Evolutionary conservation across 2,113 vertebrate species (phyloP).

Genomic region (Nyctibius bracteatus): DNA sequence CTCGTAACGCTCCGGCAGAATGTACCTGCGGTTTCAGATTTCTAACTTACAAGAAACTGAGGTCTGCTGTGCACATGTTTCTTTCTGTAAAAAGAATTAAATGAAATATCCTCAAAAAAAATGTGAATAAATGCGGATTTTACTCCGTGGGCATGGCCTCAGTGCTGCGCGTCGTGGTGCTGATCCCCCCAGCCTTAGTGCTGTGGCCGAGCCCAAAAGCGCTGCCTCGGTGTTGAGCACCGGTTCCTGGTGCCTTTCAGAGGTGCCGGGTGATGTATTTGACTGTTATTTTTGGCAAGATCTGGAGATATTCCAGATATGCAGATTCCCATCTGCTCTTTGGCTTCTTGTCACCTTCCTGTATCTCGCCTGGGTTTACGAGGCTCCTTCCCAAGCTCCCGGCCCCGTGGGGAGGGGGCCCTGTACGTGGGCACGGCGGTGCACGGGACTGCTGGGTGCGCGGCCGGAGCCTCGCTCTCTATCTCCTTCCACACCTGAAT

Average conservation of each 20-base stretch:
- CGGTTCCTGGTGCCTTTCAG: neutral
- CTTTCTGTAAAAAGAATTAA: neutral
- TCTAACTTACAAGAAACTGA: neutral
- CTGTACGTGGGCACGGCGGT: neutral
- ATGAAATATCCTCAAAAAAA: neutral
- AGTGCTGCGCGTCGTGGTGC: fast-evolving
- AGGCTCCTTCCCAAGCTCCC: neutral
- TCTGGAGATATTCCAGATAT: neutral
- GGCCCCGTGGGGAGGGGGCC: neutral
- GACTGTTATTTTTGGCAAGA: neutral
- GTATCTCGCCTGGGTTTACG: neutral
- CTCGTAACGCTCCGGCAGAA: neutral
- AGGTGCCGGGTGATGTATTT: neutral
- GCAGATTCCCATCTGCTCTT: neutral
- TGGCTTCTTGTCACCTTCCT: neutral
- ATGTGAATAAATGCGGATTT: neutral
- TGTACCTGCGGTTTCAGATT: neutral
- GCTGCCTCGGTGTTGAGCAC: neutral
- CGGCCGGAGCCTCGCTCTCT: neutral
- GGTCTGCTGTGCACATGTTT: no score
- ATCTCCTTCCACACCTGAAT: neutral
- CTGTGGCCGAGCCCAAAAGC: neutral
- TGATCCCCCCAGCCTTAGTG: neutral
- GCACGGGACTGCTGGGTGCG: neutral
- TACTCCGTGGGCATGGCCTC: neutral